These are phyloP conservation scores for Sinocyclocheilus anshuiensis DNA, from an alignment of 2,113 vertebrate genomes.

Conservation along the genomic window DNA sequence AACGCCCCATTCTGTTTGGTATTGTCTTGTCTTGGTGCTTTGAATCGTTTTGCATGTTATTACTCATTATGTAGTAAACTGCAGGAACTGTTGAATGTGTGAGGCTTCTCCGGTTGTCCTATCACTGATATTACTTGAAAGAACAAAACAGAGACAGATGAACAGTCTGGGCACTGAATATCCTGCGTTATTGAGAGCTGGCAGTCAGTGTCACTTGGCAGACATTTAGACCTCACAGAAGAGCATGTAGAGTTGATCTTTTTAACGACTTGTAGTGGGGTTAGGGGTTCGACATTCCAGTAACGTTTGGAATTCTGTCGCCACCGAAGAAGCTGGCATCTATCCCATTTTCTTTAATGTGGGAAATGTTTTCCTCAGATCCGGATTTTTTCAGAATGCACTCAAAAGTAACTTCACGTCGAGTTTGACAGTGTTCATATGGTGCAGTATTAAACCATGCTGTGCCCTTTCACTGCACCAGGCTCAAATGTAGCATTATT, in stretches of 20 bases:
- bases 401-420: not conserved
- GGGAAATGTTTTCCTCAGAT: not conserved
- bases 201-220: slow-evolving; percentile 6
- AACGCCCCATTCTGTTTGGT: not conserved
- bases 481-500: slow-evolving; percentile 10
- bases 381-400: not conserved
- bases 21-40: not conserved
- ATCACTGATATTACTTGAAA: slow-evolving; percentile 4
- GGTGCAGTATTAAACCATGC: not conserved
- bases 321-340: not conserved
- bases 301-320: slow-evolving; percentile 27
- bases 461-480: not conserved
- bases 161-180: slow-evolving; percentile 21
- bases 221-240: slow-evolving; percentile 49
- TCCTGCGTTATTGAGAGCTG: not conserved
- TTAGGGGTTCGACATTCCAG: slow-evolving; percentile 56
- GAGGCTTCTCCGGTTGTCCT: not conserved
- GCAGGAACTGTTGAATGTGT: not conserved
- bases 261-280: slow-evolving; percentile 66
- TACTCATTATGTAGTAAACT: not conserved
- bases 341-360: not conserved
- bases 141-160: not conserved
- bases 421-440: not conserved
- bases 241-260: slow-evolving; percentile 69
- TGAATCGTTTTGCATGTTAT: not conserved